Base-by-base conservation (phyloP, 2,888 invertebrate species). In the Lepidochrysops patricia region DNA sequence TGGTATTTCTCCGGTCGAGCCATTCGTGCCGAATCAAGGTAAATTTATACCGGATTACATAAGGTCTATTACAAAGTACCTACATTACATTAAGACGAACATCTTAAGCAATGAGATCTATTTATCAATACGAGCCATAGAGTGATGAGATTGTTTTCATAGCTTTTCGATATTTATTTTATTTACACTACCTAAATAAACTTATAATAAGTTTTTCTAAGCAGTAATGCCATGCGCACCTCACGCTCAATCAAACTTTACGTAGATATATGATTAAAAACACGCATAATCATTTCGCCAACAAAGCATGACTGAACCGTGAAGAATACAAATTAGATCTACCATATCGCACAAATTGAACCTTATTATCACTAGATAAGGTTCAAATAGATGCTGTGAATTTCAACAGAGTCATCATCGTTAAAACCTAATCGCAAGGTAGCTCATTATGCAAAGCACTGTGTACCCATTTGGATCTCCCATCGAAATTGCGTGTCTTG, bases 381-480 rank as follows among this genome's bases (percentile, higher is more conserved):
- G 73, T 67, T 62, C n/a, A 49, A 26, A 72, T 69, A 76, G 19
- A 0, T 1, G 19, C 15, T 57, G 60, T 2, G 3, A 25, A 58
- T 58, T 71, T 63, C 70, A 68, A 74, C 72, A 70, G 72, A 79
- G 79, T 82, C 82, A 82, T 84, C 82, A 81, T 83, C 84, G 80
- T 85, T 84, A 84, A 82, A 82, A 78, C 75, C 81, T 82, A 83
- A 85, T 85, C 84, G 79, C 74, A 80, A 79, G 79, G 79, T 73
- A 75, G 75, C 79, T 82, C 82, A 83, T 84, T 84, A 85, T 83
- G 84, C 75, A 78, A 81, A 83, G 76, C 66, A 72, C 68, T 73
- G 75, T 74, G 43, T 43, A 43, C 76, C 74, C 76, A 77, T 82
- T 77, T 78, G 69, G 70, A 67, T 71, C 68, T 73, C 62, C 60